A percentile compares a stretch with the other conserved stretches of the same genome.
phyloP scores from a whole-genome alignment of 2,797 vertebrate species.

The Poliocrania exsul region DNA sequence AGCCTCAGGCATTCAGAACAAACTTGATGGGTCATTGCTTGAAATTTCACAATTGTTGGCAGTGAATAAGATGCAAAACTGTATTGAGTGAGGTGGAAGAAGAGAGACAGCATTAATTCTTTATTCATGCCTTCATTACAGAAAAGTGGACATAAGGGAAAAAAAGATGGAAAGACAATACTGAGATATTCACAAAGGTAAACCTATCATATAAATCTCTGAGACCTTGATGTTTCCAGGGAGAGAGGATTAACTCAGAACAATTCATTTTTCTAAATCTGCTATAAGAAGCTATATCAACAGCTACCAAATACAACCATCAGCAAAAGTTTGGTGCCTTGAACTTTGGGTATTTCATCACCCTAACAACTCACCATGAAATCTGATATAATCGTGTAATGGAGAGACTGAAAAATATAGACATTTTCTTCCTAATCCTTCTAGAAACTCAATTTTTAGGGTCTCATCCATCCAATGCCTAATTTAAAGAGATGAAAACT shows the following conservation, averaged over 20 bases:
- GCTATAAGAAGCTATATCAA: neutral
- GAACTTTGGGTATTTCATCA: constrained; percentile 17
- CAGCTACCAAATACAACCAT: neutral
- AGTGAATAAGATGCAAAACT: constrained; percentile 19
- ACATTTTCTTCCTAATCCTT: neutral
- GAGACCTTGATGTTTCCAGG: neutral
- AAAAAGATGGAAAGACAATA: neutral
- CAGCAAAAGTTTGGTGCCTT: neutral
- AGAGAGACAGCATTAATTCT: neutral
- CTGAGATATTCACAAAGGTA: neutral
- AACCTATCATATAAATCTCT: neutral
- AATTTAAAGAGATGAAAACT: constrained; percentile 18
- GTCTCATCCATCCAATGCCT: neutral
- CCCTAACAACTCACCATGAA: neutral
- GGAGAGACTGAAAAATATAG: neutral
- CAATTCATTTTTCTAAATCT: neutral
- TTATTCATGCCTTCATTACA: neutral
- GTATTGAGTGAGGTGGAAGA: neutral
- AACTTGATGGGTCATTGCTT: neutral
- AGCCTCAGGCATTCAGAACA: neutral
- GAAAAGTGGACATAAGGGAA: neutral
- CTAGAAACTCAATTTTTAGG: neutral
- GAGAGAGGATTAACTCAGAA: neutral
- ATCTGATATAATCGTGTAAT: neutral
- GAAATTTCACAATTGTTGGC: neutral